Evolutionary conservation across 2,888 invertebrate genomes (phyloP), one percentile per base, ranked within the genome.

Genomic region (Pollenia labialis): DNA sequence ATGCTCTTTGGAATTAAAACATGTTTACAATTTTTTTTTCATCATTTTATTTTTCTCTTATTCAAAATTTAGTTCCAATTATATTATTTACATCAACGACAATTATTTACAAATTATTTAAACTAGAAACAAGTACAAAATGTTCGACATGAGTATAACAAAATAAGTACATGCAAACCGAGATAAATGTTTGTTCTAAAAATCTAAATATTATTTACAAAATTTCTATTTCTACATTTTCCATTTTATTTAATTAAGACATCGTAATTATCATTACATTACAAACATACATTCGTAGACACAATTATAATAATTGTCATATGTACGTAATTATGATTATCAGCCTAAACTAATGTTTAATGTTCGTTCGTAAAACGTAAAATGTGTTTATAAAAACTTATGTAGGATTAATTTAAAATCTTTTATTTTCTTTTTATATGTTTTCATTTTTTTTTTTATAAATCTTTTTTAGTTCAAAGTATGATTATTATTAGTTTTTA

Each of bases 131-230:
- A 32, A 32, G 32, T 32, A 32, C 32, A 32, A 32, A 32, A 32
- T 32, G 32, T 32, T 32, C 32, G 6, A 32, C 23, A 48, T 64
- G 4, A 56, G 16, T 56, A 32, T 52, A 32, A 56, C n/a, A 44
- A 64, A 71, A 76, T 76, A 54, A 52, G 64, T 42, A 54, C 60
- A 76, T 58, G 16, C 14, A 6, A 6, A 32, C 32, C n/a, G 42
- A 54, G n/a, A 74, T 62, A 76, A 54, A 71, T 74, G 46, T 66
- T 42, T 62, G 69, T 44, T 71, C 85, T 79, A 82, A 64, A 82
- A 79, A 52, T 68, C 3, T n/a, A 66, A 23, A 54, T 32, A 16
- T 62, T 76, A 18, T 50, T 48, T 9, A 32, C 32, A 32, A 32
- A 32, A 32, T 32, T 32, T 32, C 1, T 16, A 44, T 66, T 75